Percentiles rank a stretch among this genome's conserved stretches.
These are phyloP conservation scores for Trachelus iudaicus DNA, from an alignment of 2,888 invertebrate species.

Conservation along the genomic window DNA sequence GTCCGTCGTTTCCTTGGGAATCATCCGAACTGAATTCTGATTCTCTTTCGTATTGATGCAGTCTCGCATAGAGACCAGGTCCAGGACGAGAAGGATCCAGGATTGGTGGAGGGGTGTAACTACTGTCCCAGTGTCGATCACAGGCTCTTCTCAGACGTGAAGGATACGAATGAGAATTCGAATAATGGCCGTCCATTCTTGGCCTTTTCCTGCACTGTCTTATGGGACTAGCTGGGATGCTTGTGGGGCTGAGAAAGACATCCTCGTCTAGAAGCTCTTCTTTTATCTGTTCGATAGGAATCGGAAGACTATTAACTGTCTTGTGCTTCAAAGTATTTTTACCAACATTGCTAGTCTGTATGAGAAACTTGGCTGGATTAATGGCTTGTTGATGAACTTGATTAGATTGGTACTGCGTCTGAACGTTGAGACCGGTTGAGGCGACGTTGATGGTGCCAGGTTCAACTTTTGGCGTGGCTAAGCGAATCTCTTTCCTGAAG, in stretches of 20 bases:
- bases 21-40: slow-evolving; percentile 60
- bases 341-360: slow-evolving; percentile 48
- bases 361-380: slow-evolving; percentile 61
- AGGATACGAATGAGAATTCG: slow-evolving; percentile 61
- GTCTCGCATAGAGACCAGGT: slow-evolving; percentile 78
- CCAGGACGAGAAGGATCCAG: slow-evolving; percentile 92
- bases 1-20: slow-evolving; percentile 62
- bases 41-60: slow-evolving; percentile 62
- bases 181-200: slow-evolving; percentile 71
- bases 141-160: slow-evolving; percentile 62
- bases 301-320: slow-evolving; percentile 44
- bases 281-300: slow-evolving; percentile 67
- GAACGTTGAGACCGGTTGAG: slow-evolving; percentile 39
- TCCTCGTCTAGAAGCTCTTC: slow-evolving; percentile 77
- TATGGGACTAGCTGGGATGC: slow-evolving; percentile 76
- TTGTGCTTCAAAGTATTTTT: slow-evolving; percentile 49
- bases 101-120: slow-evolving; percentile 94
- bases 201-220: slow-evolving; percentile 74
- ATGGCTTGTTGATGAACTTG: slow-evolving; percentile 52
- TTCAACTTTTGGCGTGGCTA: slow-evolving; percentile 53
- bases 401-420: slow-evolving; percentile 37
- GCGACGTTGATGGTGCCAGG: slow-evolving; percentile 43
- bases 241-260: slow-evolving; percentile 82
- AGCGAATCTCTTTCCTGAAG: slow-evolving; percentile 58
- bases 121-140: slow-evolving; percentile 63